Evolutionary conservation across 2,888 invertebrate species (phyloP), one percentile per base, ranked within the genome.

Genomic region (Dicranocentrus wangi): DNA sequence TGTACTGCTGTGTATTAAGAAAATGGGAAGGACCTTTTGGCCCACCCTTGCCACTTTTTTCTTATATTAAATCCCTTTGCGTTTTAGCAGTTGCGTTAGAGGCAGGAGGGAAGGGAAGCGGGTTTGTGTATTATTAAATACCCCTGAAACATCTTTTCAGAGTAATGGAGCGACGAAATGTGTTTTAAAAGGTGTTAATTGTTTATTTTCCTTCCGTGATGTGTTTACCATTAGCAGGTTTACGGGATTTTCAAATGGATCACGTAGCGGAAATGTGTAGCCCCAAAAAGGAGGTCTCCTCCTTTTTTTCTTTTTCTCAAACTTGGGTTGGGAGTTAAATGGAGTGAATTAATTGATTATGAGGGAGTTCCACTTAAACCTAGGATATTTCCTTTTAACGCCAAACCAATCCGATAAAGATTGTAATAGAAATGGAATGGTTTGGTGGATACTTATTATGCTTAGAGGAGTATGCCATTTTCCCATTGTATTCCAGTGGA

Each of bases 121-220:
- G n/a, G 32, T 32, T 32, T 32, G 32, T 47, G 47, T 47, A 47
- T 47, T 47, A 47, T 47, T 47, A 47, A 47, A 47, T n/a, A 15
- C 47, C 39, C 55, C n/a, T 32, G 15, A 27, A 28, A n/a, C 3
- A 27, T 28, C 60, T 60, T 47, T 47, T 2, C 15, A 77, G 77
- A 77, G 69, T 77, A 69, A 77, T 63, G 63, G 69, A 17, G 61
- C 17, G 32, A n/a, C 8, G 63, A 51, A 77, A 66, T 66, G 42
- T 61, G 51, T 61, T 69, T 73, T 78, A 63, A 78, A 78, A 78
- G 78, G 78, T 78, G 78, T 78, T 78, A 78, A 78, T 78, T 78
- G 78, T 78, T 70, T 71, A 78, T 78, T 70, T 78, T 77, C 61
- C 65, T 0, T 23, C 23, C 61, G 7, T 73, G 72, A 63, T 63